These are phyloP conservation scores for Eupithecia tripunctaria DNA, from an alignment of 2,888 invertebrate species.

Conservation along the genomic window DNA sequence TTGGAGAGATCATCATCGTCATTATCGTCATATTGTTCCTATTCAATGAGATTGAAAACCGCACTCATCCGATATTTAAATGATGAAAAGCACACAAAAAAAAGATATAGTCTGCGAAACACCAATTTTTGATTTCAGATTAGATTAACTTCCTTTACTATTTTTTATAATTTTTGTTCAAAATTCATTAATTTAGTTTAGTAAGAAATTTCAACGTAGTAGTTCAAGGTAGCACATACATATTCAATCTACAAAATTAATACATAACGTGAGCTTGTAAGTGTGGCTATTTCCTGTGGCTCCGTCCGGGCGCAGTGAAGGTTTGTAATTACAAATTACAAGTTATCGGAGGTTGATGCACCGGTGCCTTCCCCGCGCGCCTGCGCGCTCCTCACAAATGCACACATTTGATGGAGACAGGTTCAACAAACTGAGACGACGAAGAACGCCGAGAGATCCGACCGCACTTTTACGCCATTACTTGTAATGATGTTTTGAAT, in stretches of 20 bases:
- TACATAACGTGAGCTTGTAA: conserved; percentile 68
- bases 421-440: conserved; percentile 77
- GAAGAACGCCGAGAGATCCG: conserved; percentile 58
- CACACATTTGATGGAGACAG: conserved; percentile 75
- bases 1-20: too few relatives aligned
- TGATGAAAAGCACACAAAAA: not conserved
- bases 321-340: conserved; percentile 82
- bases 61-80: not conserved
- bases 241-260: conserved; percentile 66
- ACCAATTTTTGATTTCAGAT: not conserved
- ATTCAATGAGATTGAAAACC: not conserved
- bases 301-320: conserved; percentile 75
- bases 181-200: not conserved
- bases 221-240: conserved; percentile 48
- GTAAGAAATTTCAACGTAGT: conserved; percentile 35
- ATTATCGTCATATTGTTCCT: too few relatives aligned
- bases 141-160: not conserved
- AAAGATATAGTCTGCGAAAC: not conserved
- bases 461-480: conserved; percentile 72
- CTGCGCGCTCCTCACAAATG: conserved; percentile 64
- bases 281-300: conserved; percentile 74
- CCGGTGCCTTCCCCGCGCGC: conserved; percentile 57
- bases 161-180: not conserved
- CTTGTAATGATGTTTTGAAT: conserved; percentile 71
- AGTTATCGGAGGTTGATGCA: conserved; percentile 82